Percentiles rank a stretch among this genome's conserved stretches.
Conservation (phyloP, 2,888 invertebrate species). For the Oligia latruncula region DNA sequence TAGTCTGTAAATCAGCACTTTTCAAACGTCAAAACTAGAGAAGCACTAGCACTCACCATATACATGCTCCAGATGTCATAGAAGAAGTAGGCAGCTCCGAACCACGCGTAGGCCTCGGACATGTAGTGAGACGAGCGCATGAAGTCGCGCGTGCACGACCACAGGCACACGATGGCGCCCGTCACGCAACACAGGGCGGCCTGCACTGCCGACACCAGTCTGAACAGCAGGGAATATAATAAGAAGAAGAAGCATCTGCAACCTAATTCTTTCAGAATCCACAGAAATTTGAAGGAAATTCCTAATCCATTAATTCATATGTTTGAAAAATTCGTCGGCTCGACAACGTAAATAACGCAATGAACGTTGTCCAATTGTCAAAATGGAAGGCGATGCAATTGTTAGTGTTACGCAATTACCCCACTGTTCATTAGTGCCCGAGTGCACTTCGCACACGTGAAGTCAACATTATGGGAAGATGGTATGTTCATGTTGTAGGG, state of each 20-base stretch:
- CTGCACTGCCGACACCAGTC: constrained; percentile 93
- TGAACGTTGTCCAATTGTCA: too few species aligned
- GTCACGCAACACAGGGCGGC: constrained; percentile 92
- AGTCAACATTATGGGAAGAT: background rate
- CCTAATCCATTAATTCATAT: too few species aligned
- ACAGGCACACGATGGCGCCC: constrained; percentile 91
- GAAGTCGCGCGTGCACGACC: constrained; percentile 93
- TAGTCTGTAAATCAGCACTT: background rate
- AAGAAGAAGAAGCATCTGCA: too few species aligned
- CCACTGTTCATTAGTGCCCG: too few species aligned
- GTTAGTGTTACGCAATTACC: too few species aligned
- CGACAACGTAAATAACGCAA: too few species aligned
- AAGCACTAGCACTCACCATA: constrained; percentile 86
- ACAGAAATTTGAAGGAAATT: too few species aligned
- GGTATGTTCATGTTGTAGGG: background rate
- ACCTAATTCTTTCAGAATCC: too few species aligned
- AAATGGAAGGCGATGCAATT: too few species aligned
- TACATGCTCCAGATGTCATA: constrained; percentile 96
- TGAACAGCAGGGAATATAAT: constrained; percentile 69
- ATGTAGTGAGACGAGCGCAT: constrained; percentile 92
- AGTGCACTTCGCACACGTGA: background rate
- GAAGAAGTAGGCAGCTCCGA: constrained; percentile 94
- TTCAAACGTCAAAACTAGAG: background rate
- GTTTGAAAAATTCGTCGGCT: too few species aligned
- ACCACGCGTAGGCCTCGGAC: constrained; percentile 94